Evolutionary conservation across 2,113 vertebrate genomes (phyloP).

Genomic region (Marcusenius ussheri): DNA sequence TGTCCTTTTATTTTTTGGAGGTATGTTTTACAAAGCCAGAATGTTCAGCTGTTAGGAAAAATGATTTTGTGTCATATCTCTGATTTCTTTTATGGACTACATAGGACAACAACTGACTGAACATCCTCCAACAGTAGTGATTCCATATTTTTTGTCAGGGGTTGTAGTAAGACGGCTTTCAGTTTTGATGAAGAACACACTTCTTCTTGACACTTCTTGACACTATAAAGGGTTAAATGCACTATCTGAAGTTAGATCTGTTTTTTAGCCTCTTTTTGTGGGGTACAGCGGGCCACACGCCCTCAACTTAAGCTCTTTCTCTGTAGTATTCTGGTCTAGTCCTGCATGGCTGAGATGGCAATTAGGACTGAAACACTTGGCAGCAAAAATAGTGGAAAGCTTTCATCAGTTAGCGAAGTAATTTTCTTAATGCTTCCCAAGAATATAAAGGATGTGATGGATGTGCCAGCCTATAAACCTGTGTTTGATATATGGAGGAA

Average conservation of each 20-base stretch:
- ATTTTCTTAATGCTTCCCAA: constrained; percentile 45
- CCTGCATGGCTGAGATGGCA: constrained; percentile 9
- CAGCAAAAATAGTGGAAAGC: constrained; percentile 48
- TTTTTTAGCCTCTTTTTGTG: background rate
- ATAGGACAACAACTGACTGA: too few relatives aligned
- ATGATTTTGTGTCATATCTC: too few relatives aligned
- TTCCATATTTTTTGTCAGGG: too few relatives aligned
- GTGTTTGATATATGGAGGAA: background rate
- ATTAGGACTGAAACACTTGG: constrained; percentile 26
- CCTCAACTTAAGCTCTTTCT: background rate
- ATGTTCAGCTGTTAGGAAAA: too few relatives aligned
- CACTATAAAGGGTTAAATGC: background rate
- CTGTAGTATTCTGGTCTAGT: background rate
- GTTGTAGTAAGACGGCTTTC: background rate
- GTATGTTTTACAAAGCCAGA: too few relatives aligned
- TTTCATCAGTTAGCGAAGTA: constrained; percentile 44
- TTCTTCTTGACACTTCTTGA: background rate
- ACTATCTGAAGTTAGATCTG: background rate
- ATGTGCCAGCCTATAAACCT: constrained; percentile 34
- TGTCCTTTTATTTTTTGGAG: too few relatives aligned
- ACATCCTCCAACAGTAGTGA: too few relatives aligned
- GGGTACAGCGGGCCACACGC: background rate
- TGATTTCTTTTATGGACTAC: too few relatives aligned
- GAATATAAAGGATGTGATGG: constrained; percentile 38
- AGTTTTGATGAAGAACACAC: background rate